These are phyloP conservation scores for Tetranychus cinnabarinus DNA, from an alignment of 1,140 invertebrate genomes.

Conservation along the genomic window DNA sequence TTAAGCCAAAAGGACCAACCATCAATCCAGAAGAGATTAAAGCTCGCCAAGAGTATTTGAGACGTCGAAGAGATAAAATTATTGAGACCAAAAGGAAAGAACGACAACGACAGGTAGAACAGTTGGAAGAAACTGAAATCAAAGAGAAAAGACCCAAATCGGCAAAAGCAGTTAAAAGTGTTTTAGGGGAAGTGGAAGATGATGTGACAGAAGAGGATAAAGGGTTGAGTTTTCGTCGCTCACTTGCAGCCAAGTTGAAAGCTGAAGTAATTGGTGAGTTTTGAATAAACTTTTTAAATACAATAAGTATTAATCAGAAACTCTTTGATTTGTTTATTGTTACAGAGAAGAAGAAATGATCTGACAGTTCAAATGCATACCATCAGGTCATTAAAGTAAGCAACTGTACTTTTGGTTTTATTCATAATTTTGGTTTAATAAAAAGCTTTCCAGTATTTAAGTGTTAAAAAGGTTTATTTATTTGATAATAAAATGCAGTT, in stretches of 20 bases:
- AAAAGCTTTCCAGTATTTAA: too few species aligned
- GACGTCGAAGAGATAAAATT: conserved; percentile 64
- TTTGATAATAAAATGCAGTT: too few species aligned
- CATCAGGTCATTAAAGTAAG: too few species aligned
- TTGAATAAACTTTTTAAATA: not conserved
- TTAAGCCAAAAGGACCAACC: too few species aligned
- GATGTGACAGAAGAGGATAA: conserved; percentile 24
- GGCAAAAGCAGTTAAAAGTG: conserved; percentile 22
- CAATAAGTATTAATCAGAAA: not conserved
- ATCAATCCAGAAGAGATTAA: conserved; percentile 37
- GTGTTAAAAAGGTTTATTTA: too few species aligned
- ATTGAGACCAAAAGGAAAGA: conserved; percentile 63
- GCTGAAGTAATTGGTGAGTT: conserved; percentile 34
- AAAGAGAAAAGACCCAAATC: conserved; percentile 28
- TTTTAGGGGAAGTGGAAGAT: conserved; percentile 7
- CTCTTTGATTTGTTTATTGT: too few species aligned
- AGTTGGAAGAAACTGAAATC: conserved; percentile 20
- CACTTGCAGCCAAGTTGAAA: conserved; percentile 53
- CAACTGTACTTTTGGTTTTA: too few species aligned
- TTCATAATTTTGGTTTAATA: too few species aligned
- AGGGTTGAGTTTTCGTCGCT: conserved; percentile 45
- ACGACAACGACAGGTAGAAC: conserved; percentile 44
- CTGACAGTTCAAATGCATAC: too few species aligned
- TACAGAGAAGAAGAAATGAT: too few species aligned
- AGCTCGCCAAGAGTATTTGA: conserved; percentile 53